Percentiles rank a stretch among this genome's conserved stretches.
Evolutionary conservation across 2,888 invertebrate genomes (phyloP).

Genomic region (Alcis repandata): DNA sequence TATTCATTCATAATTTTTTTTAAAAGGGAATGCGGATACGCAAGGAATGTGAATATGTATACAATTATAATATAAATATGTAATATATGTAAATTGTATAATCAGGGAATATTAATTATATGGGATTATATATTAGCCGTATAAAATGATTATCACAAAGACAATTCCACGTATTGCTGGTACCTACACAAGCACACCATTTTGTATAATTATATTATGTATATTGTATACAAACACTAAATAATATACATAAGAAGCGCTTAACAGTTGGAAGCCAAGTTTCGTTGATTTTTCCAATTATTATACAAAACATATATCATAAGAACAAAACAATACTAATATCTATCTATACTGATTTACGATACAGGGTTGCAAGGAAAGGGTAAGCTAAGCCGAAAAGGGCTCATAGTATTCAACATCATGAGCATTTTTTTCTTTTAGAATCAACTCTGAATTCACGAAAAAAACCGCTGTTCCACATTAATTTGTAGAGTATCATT

Average conservation of each 20-base stretch:
- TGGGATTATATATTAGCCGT: conserved; percentile 34
- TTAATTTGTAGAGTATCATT: too few relatives aligned
- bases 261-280: conserved; percentile 59
- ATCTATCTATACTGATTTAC: conserved; percentile 21
- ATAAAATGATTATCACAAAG: conserved; percentile 61
- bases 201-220: conserved; percentile 16
- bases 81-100: conserved; percentile 7
- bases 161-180: conserved; percentile 73
- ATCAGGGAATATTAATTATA: conserved; percentile 3
- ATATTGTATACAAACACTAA: conserved; percentile 15
- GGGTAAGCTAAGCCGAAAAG: too few relatives aligned
- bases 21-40: conserved; percentile 62
- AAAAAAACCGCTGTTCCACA: too few relatives aligned
- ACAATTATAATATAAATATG: conserved; percentile 11
- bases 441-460: too few relatives aligned
- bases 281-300: conserved; percentile 40
- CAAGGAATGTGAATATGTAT: conserved; percentile 55
- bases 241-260: conserved; percentile 28
- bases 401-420: too few relatives aligned
- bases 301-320: conserved; percentile 31
- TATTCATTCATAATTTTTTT: conserved; percentile 74
- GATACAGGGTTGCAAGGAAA: too few relatives aligned
- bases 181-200: conserved; percentile 60
- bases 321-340: conserved; percentile 23
- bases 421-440: too few relatives aligned